Conservation (phyloP, 1,140 invertebrate species). For the Neocloeon triangulifer region DNA sequence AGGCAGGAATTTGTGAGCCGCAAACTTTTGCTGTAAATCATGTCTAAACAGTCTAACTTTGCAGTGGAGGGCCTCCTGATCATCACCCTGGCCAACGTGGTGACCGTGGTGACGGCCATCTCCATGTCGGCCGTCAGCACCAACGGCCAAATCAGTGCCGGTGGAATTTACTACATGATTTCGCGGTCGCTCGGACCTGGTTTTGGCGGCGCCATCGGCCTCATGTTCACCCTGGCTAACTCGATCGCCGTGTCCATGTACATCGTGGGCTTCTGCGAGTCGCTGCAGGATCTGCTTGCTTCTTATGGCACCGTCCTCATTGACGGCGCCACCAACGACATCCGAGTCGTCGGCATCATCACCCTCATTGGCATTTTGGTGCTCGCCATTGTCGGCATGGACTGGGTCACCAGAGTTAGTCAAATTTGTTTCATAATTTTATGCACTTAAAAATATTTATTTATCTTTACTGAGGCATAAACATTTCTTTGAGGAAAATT, state of each 20-base stretch:
- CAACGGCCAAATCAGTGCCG: constrained; percentile 26
- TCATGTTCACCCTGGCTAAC: constrained; percentile 39
- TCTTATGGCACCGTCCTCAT: constrained; percentile 9
- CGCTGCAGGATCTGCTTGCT: constrained; percentile 22
- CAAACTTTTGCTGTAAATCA: neutral
- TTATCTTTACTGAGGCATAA: too few species aligned
- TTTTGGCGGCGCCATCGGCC: constrained; percentile 38
- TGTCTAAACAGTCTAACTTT: constrained; percentile 3
- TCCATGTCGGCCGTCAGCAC: constrained; percentile 47
- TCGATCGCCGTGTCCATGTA: constrained; percentile 37
- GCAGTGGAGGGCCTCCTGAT: constrained; percentile 17
- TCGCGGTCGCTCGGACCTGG: constrained; percentile 37
- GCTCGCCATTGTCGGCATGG: constrained; percentile 23
- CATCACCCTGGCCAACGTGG: constrained; percentile 25
- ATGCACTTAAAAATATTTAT: too few species aligned
- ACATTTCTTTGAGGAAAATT: too few species aligned
- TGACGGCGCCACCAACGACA: constrained; percentile 20
- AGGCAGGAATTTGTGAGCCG: constrained; percentile 27
- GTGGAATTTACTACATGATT: constrained; percentile 37
- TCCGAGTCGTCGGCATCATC: constrained; percentile 17
- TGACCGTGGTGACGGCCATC: constrained; percentile 34
- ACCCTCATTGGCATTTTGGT: constrained; percentile 16
- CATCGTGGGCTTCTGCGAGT: constrained; percentile 38
- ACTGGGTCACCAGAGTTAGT: constrained; percentile 19
- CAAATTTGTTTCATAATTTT: too few species aligned